These are phyloP conservation scores for Enteromius unitaeniatus DNA, from an alignment of 2,797 vertebrate species.

Conservation along the genomic window DNA sequence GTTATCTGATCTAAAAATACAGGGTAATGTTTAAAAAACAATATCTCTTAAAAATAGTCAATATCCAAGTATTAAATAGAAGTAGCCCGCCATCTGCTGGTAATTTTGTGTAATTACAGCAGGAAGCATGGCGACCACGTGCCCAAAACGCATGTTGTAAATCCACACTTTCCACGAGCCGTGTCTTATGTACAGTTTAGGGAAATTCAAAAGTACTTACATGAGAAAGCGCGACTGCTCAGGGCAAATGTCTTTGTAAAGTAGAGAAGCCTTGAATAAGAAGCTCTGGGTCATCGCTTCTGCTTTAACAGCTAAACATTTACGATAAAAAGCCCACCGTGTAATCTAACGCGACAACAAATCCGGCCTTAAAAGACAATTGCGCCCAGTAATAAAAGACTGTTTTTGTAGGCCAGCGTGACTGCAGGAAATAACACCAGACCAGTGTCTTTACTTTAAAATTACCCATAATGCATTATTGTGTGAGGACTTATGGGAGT, in stretches of 20 bases:
- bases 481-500: constrained; percentile 68
- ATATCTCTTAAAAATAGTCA: too few species aligned
- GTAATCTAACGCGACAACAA: neutral
- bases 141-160: neutral
- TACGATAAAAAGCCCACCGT: neutral
- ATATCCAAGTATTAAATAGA: constrained; percentile 3
- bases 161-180: neutral
- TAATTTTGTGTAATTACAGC: constrained; percentile 59
- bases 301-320: neutral
- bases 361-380: neutral
- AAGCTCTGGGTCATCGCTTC: constrained; percentile 51
- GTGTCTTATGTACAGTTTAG: neutral
- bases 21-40: too few species aligned
- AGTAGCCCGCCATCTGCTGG: constrained; percentile 67
- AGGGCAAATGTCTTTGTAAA: constrained; percentile 75
- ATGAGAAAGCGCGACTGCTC: constrained; percentile 75
- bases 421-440: neutral
- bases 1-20: neutral
- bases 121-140: neutral
- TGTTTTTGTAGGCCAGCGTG: neutral
- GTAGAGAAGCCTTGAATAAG: constrained; percentile 69
- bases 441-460: neutral
- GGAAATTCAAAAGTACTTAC: constrained; percentile 68
- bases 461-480: constrained; percentile 57
- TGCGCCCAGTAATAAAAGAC: neutral